Base-by-base conservation (phyloP, 2,113 vertebrate genomes). In the Condylura cristata region DNA sequence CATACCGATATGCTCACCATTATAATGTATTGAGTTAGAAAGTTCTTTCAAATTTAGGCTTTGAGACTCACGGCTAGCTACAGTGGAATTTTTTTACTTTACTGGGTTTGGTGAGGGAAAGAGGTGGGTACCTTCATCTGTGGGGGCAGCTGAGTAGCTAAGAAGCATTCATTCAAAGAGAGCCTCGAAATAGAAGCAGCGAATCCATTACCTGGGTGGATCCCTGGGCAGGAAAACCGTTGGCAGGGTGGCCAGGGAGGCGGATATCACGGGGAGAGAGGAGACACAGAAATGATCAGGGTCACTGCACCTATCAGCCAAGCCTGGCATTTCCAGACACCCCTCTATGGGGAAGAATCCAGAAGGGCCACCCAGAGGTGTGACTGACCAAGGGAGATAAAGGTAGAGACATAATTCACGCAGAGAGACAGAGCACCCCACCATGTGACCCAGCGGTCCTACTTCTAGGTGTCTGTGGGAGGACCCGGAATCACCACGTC, bases 141-240 rank as follows among this genome's bases (percentile, higher is more conserved):
- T 5, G 53, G 75, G 72, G 82, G 56, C 13, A 56, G 7, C 3
- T 28, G 28, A 48, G 34, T 0, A 22, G 11, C 26, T 4, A n/a
- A 70, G 32, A 58, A 1, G 11, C 39, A 0, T 4, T n/a, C 2
- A 11, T n/a, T 46, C 7, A 41, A 48, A 24, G 6, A 46, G 6
- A 13, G 2, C 32, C 60, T 7, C 71, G 12, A 53, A 39, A 30
- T 26, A 20, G 8, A 70, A 30, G 16, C 26, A 44, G 41, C 24
- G 30, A 1, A 2, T 26, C 4, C 3, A 1, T 22, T 41, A 10
- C 12, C 22, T 53, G n/a, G 8, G n/a, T 82, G 28, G 14, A 32
- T 4, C 18, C 6, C 22, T 51, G 8, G 2, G 0, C 9, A 1
- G 6, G 48, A n/a, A 56, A 51, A 48, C 2, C 0, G 17, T 2